Base-by-base conservation (phyloP, 2,888 invertebrate species). In the Colletes collaris region DNA sequence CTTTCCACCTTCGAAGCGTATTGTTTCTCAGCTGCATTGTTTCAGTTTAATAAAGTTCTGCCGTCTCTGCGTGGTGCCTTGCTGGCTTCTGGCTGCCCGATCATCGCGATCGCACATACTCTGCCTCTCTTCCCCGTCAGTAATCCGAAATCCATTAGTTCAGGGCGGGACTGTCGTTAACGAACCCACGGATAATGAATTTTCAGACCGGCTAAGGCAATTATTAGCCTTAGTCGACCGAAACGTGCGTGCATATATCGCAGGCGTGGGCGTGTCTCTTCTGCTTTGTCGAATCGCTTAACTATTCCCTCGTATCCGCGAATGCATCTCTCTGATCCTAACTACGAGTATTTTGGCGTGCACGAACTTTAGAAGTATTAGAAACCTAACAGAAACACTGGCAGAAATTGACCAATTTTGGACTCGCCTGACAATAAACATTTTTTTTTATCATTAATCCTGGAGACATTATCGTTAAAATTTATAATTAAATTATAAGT, bases 61-160 rank as follows among this genome's bases (percentile, higher is more conserved):
- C 63, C 44, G 53, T 40, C 10, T 56, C 52, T 37, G 50, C 16
- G 13, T 58, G 62, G 55, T 76, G 74, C 44, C 72, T 79, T 60
- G 72, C 58, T n/a, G 19, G 63, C 44, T 66, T n/a, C 37, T 62
- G 63, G 50, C 76, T 68, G 44, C 55, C 64, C 67, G 66, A 66
- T 70, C 27, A 56, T 62, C 76, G 46, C 58, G 70, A 81, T 84
- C 74, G 60, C 40, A 40, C 40, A 40, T 62, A 55, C 35, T 68
- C 67, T n/a, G 37, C 35, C 27, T 27, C 27, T 27, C 56, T 16
- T 53, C 16, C 27, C 37, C 73, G 49, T 67, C 60, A 72, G 46
- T 87, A 88, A 90, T 89, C 87, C 84, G 71, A 88, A 88, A 88
- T 89, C 87, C 88, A 88, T 89, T 89, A 89, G 86, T 83, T 82